Evolutionary conservation across 2,797 vertebrate species (phyloP), one percentile per base, ranked within the genome.

Genomic region (Labroides dimidiatus): DNA sequence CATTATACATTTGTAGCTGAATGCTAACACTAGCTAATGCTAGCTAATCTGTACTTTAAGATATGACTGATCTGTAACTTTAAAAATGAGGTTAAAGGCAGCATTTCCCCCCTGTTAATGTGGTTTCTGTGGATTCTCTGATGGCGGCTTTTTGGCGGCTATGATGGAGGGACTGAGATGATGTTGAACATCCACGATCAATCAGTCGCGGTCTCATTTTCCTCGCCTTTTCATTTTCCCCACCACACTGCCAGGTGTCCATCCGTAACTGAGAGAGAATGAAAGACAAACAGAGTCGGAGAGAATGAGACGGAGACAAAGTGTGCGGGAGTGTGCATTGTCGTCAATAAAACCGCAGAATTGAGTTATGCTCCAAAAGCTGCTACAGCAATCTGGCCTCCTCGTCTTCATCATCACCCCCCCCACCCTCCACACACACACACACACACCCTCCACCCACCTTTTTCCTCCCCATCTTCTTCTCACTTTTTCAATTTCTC

Each of bases 371-470:
- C 60, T 82, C 42, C 75, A 65, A 44, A 78, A 80, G 77, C 77
- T 75, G 64, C 69, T 87, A 57, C 76, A 62, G 74, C 72, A 82
- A 83, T 80, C 77, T 87, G 84, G 64, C 74, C 71, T 69, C 61
- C 48, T 70, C 53, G 10, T 82, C 60, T 48, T 71, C 75, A 5
- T 49, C 64, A 52, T 48, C 53, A 64, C 48, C 30, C 30, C 27
- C 56, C 44, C 30, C 30, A 1, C 30, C 30, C 7, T 6, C 27
- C 27, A 3, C 27, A 3, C 27, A 3, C 27, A 3, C 27, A 3
- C 27, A 3, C 27, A 3, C 27, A 3, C 27, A 3, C 27, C 27
- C 27, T 6, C 27, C 27, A 3, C 27, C 27, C 27, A 3, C 27
- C 30, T 8, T 33, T 13, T 43, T 53, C 47, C 50, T 64, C 52